A percentile compares a stretch with the other conserved stretches of the same genome.
These are phyloP conservation scores for Palaemon carinicauda DNA, from an alignment of 1,140 invertebrate species.

Conservation along the genomic window DNA sequence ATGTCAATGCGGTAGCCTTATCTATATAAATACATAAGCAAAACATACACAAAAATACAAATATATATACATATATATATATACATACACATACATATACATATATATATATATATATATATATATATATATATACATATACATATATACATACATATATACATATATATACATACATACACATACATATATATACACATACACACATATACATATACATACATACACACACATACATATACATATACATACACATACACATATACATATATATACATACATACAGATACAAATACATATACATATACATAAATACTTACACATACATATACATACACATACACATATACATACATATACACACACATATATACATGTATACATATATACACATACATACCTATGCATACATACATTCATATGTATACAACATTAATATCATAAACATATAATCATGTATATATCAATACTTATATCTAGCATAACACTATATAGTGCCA, in stretches of 20 bases:
- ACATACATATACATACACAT: not conserved
- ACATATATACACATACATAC: not conserved
- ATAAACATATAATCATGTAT: no score
- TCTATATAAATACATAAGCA: not conserved
- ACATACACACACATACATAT: not conserved
- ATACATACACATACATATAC: not conserved
- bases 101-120: not conserved
- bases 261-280: not conserved
- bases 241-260: not conserved
- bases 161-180: not conserved
- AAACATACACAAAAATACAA: not conserved
- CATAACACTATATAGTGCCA: no score
- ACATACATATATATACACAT: not conserved
- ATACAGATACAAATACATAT: not conserved
- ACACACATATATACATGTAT: not conserved
- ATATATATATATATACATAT: not conserved
- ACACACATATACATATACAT: not conserved
- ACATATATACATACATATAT: not conserved
- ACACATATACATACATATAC: not conserved
- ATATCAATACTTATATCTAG: no score
- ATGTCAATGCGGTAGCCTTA: no score
- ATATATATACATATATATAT: not conserved
- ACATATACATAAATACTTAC: not conserved
- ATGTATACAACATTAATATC: not conserved
- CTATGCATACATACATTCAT: not conserved